These are phyloP conservation scores for Nesometra sesokonis DNA, from an alignment of 35 echinoderm and acorn worm species.

Conservation along the genomic window DNA sequence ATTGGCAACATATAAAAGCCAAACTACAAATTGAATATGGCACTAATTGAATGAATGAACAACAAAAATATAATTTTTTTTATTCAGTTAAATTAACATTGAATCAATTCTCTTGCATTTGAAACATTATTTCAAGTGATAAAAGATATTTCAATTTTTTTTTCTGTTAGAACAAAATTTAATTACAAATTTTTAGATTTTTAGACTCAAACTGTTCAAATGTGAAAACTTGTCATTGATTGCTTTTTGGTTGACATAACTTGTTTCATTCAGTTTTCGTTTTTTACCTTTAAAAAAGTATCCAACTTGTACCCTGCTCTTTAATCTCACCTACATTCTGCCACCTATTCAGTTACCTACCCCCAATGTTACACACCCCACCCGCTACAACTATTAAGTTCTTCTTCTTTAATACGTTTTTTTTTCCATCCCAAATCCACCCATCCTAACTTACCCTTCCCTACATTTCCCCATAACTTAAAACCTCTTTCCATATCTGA, in stretches of 20 bases:
- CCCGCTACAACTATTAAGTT: neutral
- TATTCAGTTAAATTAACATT: too few species aligned
- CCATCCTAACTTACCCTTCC: neutral
- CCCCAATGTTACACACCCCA: neutral
- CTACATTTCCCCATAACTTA: neutral
- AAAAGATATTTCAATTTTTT: too few species aligned
- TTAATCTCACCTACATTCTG: neutral
- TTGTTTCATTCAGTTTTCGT: neutral
- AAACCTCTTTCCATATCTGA: constrained; percentile 1
- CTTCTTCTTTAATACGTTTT: neutral
- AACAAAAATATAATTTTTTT: too few species aligned
- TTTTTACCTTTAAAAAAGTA: neutral
- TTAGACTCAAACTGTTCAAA: neutral
- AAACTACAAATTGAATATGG: too few species aligned
- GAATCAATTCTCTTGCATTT: too few species aligned
- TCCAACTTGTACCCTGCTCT: neutral
- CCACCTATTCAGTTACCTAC: neutral
- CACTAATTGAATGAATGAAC: too few species aligned
- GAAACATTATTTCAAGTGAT: too few species aligned
- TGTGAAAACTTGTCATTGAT: neutral
- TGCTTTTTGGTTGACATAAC: neutral
- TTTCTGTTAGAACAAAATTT: too few species aligned
- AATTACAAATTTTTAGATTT: too few species aligned
- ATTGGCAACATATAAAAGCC: too few species aligned
- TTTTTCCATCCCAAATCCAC: neutral